Evolutionary conservation across 2,797 vertebrate genomes (phyloP).

Genomic region (Zalophus californianus): DNA sequence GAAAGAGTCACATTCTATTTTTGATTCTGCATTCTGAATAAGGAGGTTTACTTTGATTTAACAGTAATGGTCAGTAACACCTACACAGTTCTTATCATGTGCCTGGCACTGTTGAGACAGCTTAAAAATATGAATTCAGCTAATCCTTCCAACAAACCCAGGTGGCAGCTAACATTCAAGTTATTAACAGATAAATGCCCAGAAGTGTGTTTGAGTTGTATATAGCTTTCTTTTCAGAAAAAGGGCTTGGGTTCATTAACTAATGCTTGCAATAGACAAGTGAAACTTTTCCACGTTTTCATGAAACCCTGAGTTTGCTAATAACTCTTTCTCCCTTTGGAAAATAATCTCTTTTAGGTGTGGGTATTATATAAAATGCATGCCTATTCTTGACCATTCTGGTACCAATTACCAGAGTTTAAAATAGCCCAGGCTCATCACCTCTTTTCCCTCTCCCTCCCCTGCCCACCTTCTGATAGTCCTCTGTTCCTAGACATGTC

Average conservation of each 20-base stretch:
- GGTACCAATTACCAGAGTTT: conserved; percentile 33
- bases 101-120: neutral
- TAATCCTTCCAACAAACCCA: neutral
- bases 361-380: conserved; percentile 55
- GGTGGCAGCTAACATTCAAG: neutral
- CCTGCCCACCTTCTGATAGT: neutral
- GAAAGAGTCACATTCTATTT: neutral
- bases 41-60: neutral
- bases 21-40: neutral
- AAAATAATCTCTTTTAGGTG: conserved; percentile 47
- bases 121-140: neutral
- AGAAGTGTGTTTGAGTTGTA: neutral
- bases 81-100: neutral
- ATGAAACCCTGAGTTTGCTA: conserved; percentile 34
- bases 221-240: neutral
- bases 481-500: neutral
- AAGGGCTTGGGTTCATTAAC: neutral
- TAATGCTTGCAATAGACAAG: neutral
- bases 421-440: conserved; percentile 36
- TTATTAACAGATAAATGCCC: neutral
- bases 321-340: conserved; percentile 48
- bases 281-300: conserved; percentile 31
- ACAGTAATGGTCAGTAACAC: neutral
- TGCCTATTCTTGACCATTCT: conserved; percentile 58
- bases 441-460: neutral